Percentiles rank a stretch among this genome's conserved stretches.
phyloP scores from a whole-genome alignment of 2,888 invertebrate species.

The Automeris io region DNA sequence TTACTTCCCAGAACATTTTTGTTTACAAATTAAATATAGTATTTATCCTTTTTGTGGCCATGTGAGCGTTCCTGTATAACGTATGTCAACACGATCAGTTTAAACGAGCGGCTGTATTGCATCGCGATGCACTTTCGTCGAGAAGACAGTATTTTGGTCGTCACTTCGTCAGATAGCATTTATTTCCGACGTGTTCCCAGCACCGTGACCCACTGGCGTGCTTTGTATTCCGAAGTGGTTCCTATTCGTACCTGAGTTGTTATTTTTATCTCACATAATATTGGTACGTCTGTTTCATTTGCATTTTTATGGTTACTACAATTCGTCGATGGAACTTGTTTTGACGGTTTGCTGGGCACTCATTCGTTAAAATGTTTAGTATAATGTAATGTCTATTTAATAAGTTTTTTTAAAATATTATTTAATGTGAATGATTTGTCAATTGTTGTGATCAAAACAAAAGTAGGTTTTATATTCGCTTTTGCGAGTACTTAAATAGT shows the following conservation, averaged over 20 bases:
- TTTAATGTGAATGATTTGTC: neutral
- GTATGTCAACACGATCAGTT: conserved; percentile 5
- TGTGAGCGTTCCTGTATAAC: conserved; percentile 5
- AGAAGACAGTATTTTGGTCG: conserved; percentile 47
- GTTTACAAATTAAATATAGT: conserved; percentile 3
- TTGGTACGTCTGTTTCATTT: conserved; percentile 6
- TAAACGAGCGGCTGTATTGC: neutral
- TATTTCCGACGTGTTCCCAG: conserved; percentile 54
- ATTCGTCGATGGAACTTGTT: conserved; percentile 1
- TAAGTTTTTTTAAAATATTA: neutral
- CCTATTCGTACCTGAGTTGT: conserved; percentile 35
- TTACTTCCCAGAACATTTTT: conserved; percentile 3
- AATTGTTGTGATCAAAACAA: neutral
- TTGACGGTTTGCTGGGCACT: neutral
- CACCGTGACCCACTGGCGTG: conserved; percentile 62
- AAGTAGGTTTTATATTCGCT: neutral
- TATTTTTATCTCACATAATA: conserved; percentile 29
- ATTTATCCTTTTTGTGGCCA: neutral
- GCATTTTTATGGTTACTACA: conserved; percentile 2
- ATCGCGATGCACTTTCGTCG: conserved; percentile 34
- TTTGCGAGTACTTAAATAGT: neutral
- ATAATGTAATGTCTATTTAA: neutral
- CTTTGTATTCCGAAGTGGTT: conserved; percentile 49
- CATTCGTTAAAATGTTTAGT: conserved; percentile 1
- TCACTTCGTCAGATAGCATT: conserved; percentile 39